Base-by-base conservation (phyloP, 1,140 invertebrate species). In the Rhopalosiphum padi region DNA sequence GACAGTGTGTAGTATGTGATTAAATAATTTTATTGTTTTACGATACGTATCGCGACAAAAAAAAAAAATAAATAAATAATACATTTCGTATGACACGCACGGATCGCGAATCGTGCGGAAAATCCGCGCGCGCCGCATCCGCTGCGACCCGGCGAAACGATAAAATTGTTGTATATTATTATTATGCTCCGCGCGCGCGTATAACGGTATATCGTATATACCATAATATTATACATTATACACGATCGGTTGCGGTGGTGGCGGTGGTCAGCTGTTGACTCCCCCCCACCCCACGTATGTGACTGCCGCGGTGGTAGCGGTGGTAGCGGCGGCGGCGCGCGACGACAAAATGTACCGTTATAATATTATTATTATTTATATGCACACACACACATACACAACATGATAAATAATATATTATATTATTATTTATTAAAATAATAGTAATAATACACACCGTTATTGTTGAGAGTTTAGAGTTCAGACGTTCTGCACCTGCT, bases 281-380 rank as follows among this genome's bases (percentile, higher is more conserved):
- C 53, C 22, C 53, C 88, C 35, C 51, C 4, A 22, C 35, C 51
- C 9, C 18, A 4, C 48, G 48, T 18, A 18, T 18, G 18, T 51
- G 8, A 9, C 15, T 51, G 3, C 48, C 15, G 2, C 48, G 48
- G 46, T 35, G 82, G 37, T 37, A 2, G 37, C 82, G 82, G 37
- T 37, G 37, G 37, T 2, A 2, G 35, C 82, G 60, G 8, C 53
- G 82, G 30, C 30, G 30, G 30, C 15, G 60, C 46, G 21, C 46
- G n/a, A 51, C 43, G 86, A 88, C 86, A 88, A n/a, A n/a, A 86
- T 86, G 43, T 37, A 88, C 87, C 87, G 87, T 88, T 88, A 88
- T n/a, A 7, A 86, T 46, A 86, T 46, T 43, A 15, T 68, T 77
- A 68, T 68, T 30, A n/a, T 77, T n/a, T 77, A 77, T 77, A 77